Base-by-base conservation (phyloP, 2,113 vertebrate species). In the Elaphurus davidianus region DNA sequence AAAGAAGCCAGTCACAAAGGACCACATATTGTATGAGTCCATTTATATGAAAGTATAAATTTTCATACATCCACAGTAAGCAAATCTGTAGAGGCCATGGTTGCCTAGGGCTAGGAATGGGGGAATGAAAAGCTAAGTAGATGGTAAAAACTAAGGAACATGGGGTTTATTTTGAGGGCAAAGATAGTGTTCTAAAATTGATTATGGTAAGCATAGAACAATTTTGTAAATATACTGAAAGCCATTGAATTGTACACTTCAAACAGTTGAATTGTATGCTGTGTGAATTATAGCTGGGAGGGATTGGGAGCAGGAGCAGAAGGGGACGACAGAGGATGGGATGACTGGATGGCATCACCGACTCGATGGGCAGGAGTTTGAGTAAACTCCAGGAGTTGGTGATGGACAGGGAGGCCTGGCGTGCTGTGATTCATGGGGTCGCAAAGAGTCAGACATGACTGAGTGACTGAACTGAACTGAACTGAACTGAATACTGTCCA, bases 141-240 rank as follows among this genome's bases (percentile, higher is more conserved):
- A 27, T 25, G 40, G 9, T 71, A 25, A 74, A 67, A 74, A 33
- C 7, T 76, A 78, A 60, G 43, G 10, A 15, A 25, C n/a, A 30
- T 11, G 27, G 19, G 21, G 15, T 90, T 57, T 78, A 12, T 43
- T 79, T 45, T 79, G 25, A 19, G 27, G 45, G 23, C 52, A 28
- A 50, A 86, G 33, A 59, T 21, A 79, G 17, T 86, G 21, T n/a
- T 78, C 55, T 92, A 89, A 95, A 97, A 81, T 85, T 81, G 30
- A 90, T 79, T 67, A 62, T 17, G 33, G 13, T 54, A 81, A 85
- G 40, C 2, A 52, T 25, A 87, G 19, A 30, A 52, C 19, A 86
- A 97, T 19, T 67, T n/a, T 90, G 6, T n/a, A 86, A 79, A 93
- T 81, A 93, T 12, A 93, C 14, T 87, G 36, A 95, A 95, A 85